phyloP scores from a whole-genome alignment of 1,140 invertebrate species.

The Diorhabda sublineata region DNA sequence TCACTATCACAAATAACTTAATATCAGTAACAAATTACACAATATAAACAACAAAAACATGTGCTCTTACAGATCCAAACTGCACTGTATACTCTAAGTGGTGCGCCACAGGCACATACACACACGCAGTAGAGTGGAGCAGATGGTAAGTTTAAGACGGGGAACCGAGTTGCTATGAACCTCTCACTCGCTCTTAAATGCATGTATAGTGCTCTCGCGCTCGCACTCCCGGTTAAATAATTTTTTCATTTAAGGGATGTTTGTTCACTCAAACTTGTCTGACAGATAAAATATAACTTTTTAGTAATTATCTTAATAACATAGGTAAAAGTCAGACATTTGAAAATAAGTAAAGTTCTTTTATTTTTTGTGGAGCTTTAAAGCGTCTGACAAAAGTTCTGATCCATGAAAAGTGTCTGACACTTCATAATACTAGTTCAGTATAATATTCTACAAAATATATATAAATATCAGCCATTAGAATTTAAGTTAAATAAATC shows the following conservation, averaged over 20 bases:
- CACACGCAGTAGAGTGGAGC: constrained; percentile 3
- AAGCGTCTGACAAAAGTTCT: no score
- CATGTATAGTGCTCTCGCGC: constrained; percentile 14
- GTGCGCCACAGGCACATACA: constrained; percentile 3
- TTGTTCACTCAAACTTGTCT: constrained; percentile 10
- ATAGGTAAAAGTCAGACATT: no score
- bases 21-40: constrained; percentile 5
- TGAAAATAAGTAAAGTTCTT: no score
- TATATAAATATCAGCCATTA: no score
- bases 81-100: constrained; percentile 4
- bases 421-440: no score
- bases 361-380: no score
- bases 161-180: neutral
- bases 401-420: no score
- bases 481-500: neutral
- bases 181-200: constrained; percentile 6
- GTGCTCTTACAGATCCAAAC: constrained; percentile 9
- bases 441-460: no score
- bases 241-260: constrained; percentile 12
- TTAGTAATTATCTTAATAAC: no score
- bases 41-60: constrained; percentile 14
- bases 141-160: neutral
- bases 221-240: constrained; percentile 9
- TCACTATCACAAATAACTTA: neutral
- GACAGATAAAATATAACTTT: no score